Evolutionary conservation across 2,888 invertebrate genomes (phyloP), one percentile per base, ranked within the genome.

Genomic region (Mayetiola destructor): DNA sequence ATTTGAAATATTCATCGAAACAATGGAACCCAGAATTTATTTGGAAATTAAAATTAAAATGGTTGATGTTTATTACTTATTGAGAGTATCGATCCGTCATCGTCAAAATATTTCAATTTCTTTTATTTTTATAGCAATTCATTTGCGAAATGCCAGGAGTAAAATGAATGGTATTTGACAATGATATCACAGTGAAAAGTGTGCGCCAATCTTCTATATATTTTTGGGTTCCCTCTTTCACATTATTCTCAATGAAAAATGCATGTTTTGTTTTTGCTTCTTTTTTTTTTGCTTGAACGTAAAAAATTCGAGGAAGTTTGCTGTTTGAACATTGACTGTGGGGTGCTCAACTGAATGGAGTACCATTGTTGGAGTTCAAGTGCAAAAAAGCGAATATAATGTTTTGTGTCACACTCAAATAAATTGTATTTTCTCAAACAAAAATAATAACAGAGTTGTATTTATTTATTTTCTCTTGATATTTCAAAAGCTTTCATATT

Each of bases 391-490:
- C 23, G 6, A 48, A 48, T n/a, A n/a, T 48, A 27, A 9, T 16
- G 27, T 48, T 48, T 27, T 23, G 27, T 48, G 48, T 27, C 48
- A 48, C n/a, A 48, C 27, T 48, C 9, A 27, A 27, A 27, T 48
- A 48, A 48, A 48, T 27, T 16, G 23, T 27, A 48, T 48, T 48
- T 27, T 48, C 27, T n/a, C 12, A 48, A 40, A 16, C 48, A 48
- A 27, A 48, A 48, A 48, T 48, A 27, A 48, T 9, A 48, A 27
- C 48, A 48, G 48, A 4, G n/a, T 48, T n/a, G n/a, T n/a, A n/a
- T n/a, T n/a, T n/a, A n/a, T n/a, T n/a, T n/a, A n/a, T n/a, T n/a
- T n/a, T n/a, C n/a, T n/a, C n/a, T n/a, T n/a, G n/a, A n/a, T n/a
- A n/a, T n/a, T n/a, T n/a, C n/a, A n/a, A n/a, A n/a, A n/a, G n/a